phyloP scores from a whole-genome alignment of 2,888 invertebrate genomes.

The Tiliacea citrago region DNA sequence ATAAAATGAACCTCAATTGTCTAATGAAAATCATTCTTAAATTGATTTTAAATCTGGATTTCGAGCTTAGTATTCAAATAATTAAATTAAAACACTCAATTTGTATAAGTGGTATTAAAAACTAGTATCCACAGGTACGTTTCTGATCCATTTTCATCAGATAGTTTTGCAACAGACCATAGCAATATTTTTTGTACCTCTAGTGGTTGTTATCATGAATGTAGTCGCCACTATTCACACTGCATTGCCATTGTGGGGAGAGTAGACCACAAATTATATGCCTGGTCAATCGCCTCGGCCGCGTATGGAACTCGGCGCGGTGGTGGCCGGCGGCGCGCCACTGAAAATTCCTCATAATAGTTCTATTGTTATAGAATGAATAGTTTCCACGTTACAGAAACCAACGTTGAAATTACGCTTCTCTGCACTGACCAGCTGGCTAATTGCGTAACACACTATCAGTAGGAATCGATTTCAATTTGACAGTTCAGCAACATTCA shows the following conservation, averaged over 20 bases:
- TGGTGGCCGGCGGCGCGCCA: constrained; percentile 8
- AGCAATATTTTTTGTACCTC: neutral
- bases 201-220: constrained; percentile 14
- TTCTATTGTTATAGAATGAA: constrained; percentile 48
- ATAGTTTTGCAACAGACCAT: neutral
- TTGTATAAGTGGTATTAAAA: neutral
- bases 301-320: constrained; percentile 16
- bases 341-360: constrained; percentile 51
- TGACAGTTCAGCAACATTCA: too few species aligned
- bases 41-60: too few species aligned
- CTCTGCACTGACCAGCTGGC: neutral
- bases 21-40: neutral
- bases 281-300: constrained; percentile 20
- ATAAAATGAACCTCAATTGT: neutral
- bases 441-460: too few species aligned
- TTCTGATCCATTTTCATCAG: neutral
- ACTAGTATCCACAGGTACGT: neutral
- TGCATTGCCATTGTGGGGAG: constrained; percentile 43
- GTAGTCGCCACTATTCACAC: constrained; percentile 29
- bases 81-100: neutral
- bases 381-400: constrained; percentile 12
- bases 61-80: neutral
- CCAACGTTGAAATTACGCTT: constrained; percentile 3
- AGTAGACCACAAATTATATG: constrained; percentile 54
- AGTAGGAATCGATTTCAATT: too few species aligned